A percentile compares a stretch with the other conserved stretches of the same genome.
Conservation (phyloP, 2,888 invertebrate genomes). For the Monopis laevigella region DNA sequence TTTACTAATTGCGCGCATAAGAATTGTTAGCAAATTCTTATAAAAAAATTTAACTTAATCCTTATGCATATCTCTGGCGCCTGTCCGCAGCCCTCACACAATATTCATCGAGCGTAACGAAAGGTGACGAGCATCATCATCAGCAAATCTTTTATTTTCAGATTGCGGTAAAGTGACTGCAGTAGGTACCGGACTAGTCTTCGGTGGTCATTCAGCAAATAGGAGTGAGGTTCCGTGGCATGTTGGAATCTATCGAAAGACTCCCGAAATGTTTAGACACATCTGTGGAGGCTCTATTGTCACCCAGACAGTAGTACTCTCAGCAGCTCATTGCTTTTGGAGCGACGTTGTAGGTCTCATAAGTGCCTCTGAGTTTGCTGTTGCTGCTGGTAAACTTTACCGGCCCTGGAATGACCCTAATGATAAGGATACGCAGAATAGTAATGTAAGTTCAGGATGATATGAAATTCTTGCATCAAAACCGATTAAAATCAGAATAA, state of each 20-base stretch:
- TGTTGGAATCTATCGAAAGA: constrained; percentile 53
- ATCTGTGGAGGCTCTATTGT: constrained; percentile 67
- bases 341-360: neutral
- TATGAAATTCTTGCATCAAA: neutral
- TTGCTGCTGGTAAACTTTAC: constrained; percentile 27
- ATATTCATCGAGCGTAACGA: too few relatives aligned
- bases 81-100: too few relatives aligned
- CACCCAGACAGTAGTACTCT: constrained; percentile 25
- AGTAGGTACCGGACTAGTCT: constrained; percentile 34
- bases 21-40: too few relatives aligned
- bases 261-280: constrained; percentile 42
- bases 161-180: constrained; percentile 36
- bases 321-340: constrained; percentile 22
- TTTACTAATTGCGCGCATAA: too few relatives aligned
- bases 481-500: too few relatives aligned
- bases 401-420: constrained; percentile 19
- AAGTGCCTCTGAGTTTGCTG: constrained; percentile 21
- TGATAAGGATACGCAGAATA: constrained; percentile 22
- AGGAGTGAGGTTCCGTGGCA: constrained; percentile 64
- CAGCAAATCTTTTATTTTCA: constrained; percentile 18
- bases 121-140: too few relatives aligned
- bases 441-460: constrained; percentile 21
- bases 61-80: too few relatives aligned
- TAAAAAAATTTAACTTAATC: too few relatives aligned
- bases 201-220: constrained; percentile 37